phyloP scores from a whole-genome alignment of 2,888 invertebrate species.

The Ormyrus thymus region DNA sequence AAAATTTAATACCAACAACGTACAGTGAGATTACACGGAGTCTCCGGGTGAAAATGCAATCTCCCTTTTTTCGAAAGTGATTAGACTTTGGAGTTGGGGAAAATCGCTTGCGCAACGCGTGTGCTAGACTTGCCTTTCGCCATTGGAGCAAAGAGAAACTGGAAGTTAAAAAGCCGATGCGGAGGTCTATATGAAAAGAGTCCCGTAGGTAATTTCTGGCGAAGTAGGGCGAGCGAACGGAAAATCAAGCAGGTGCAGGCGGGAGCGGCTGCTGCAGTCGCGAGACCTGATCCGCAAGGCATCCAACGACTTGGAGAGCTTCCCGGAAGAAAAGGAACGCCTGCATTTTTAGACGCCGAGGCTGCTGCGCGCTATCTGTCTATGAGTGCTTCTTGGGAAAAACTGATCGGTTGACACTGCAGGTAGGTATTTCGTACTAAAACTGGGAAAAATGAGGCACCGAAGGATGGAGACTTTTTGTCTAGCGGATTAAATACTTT shows the following conservation, averaged over 20 bases:
- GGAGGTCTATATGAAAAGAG: slow-evolving; percentile 56
- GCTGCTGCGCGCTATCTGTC: background rate
- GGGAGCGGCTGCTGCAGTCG: background rate
- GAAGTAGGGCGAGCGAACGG: slow-evolving; percentile 38
- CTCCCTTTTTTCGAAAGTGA: slow-evolving; percentile 56
- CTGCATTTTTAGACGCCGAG: background rate
- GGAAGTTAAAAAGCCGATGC: slow-evolving; percentile 27
- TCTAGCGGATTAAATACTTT: too few species aligned
- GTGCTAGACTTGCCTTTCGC: slow-evolving; percentile 5
- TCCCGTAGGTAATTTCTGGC: slow-evolving; percentile 60
- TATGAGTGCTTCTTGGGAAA: background rate
- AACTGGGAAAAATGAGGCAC: too few species aligned
- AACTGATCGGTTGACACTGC: slow-evolving; percentile 11
- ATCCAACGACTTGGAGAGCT: slow-evolving; percentile 45
- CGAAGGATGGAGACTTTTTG: too few species aligned
- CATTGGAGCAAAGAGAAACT: background rate
- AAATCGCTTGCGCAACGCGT: slow-evolving; percentile 7
- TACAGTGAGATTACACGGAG: slow-evolving; percentile 41
- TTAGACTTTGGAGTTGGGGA: slow-evolving; percentile 43
- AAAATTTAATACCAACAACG: slow-evolving; percentile 48
- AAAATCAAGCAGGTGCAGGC: slow-evolving; percentile 51
- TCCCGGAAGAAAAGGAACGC: slow-evolving; percentile 33
- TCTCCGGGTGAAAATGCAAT: slow-evolving; percentile 46
- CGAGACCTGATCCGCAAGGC: slow-evolving; percentile 49
- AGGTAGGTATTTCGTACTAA: too few species aligned